Conservation (phyloP, 1,140 invertebrate species). For the Yoshiicerus persimilis region DNA sequence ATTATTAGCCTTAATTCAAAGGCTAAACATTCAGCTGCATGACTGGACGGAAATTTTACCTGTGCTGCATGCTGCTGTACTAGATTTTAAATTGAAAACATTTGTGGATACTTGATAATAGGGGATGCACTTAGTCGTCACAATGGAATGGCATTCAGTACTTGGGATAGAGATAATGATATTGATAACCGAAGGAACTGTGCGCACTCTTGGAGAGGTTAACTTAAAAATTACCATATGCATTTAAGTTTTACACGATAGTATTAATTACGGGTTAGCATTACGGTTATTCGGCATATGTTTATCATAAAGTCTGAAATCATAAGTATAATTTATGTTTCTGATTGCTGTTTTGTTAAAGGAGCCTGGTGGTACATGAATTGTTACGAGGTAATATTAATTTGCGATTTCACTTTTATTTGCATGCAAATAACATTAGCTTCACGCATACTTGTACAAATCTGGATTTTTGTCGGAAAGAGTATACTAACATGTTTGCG, state of each 20-base stretch:
- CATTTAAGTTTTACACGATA: no score
- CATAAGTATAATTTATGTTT: background rate
- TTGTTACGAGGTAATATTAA: slow-evolving; percentile 54
- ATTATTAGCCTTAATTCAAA: no score
- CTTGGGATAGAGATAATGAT: slow-evolving; percentile 72
- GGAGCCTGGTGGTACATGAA: slow-evolving; percentile 66
- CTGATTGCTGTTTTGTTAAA: background rate
- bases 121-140: slow-evolving; percentile 70
- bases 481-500: background rate
- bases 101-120: slow-evolving; percentile 24
- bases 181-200: slow-evolving; percentile 69
- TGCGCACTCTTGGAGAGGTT: slow-evolving; percentile 62
- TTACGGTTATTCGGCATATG: no score
- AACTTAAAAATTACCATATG: background rate
- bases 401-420: slow-evolving; percentile 3
- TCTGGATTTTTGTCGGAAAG: background rate
- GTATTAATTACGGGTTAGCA: no score
- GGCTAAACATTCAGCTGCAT: no score
- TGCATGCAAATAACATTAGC: background rate
- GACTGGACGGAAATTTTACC: no score
- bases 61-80: no score
- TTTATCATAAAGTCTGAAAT: background rate
- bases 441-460: background rate
- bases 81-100: no score
- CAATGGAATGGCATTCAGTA: slow-evolving; percentile 71